phyloP scores from a whole-genome alignment of 2,113 vertebrate genomes.

The Bujurquina vittata region DNA sequence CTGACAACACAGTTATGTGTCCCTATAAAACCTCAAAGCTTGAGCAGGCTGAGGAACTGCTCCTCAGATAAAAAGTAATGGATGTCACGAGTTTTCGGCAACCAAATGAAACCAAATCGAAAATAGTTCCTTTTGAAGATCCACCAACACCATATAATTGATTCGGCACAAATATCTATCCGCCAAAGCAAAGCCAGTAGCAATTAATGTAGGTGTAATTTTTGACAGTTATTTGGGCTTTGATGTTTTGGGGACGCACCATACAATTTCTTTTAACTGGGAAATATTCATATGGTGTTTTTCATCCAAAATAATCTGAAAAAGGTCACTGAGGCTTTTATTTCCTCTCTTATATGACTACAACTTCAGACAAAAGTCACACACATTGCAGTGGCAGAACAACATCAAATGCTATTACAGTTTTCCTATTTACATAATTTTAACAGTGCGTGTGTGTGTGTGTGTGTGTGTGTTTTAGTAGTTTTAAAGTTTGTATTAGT shows the following conservation, averaged over 20 bases:
- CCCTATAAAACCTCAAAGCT: slow-evolving; percentile 44
- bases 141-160: slow-evolving; percentile 18
- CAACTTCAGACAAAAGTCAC: not conserved
- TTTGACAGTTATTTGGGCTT: slow-evolving; percentile 24
- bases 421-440: not conserved
- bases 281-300: slow-evolving; percentile 16
- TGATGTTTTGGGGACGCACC: slow-evolving; percentile 38
- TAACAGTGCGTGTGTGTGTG: not conserved
- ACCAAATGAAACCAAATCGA: slow-evolving; percentile 33
- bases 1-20: slow-evolving; percentile 34
- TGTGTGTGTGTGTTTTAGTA: not conserved
- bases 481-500: not conserved
- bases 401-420: not conserved
- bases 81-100: slow-evolving; percentile 29
- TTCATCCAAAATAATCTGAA: slow-evolving; percentile 14
- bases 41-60: slow-evolving; percentile 2
- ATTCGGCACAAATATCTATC: slow-evolving; percentile 4
- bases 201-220: slow-evolving; percentile 43
- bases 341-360: not conserved
- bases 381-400: not conserved
- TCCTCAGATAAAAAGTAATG: slow-evolving; percentile 31
- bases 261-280: slow-evolving; percentile 15
- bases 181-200: slow-evolving; percentile 21
- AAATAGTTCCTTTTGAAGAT: slow-evolving; percentile 33
- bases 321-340: slow-evolving; percentile 5